Conservation (phyloP, 2,797 vertebrate species). For the Macropodus opercularis region DNA sequence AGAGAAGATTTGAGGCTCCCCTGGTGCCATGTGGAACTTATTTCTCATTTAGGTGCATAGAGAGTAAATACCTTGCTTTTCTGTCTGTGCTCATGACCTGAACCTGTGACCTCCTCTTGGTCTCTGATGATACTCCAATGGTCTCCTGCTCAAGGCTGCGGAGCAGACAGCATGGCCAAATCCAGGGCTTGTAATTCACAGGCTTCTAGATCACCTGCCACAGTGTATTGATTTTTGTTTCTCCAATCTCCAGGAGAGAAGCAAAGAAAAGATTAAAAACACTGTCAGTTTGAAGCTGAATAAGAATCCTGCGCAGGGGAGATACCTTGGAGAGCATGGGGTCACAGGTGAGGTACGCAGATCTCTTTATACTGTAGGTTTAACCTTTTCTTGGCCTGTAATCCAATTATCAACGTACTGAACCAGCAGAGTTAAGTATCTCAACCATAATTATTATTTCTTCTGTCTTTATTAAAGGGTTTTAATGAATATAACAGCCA, state of each 20-base stretch:
- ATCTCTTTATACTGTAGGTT: constrained; percentile 78
- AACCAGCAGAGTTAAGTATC: constrained; percentile 1
- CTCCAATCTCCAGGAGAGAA: constrained; percentile 97
- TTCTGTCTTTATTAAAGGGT: constrained; percentile 14
- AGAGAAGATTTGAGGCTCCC: constrained; percentile 58
- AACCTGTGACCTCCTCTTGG: constrained; percentile 77
- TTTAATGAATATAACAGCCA: not conserved
- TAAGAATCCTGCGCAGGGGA: constrained; percentile 93
- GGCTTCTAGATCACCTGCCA: constrained; percentile 97
- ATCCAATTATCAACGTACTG: constrained; percentile 42
- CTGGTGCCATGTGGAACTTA: constrained; percentile 59
- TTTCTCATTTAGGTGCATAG: constrained; percentile 73
- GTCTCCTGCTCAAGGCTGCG: constrained; percentile 78
- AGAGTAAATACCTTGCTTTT: constrained; percentile 78
- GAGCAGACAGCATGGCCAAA: constrained; percentile 58
- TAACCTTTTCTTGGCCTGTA: constrained; percentile 64
- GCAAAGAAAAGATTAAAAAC: constrained; percentile 99
- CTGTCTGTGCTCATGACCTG: constrained; percentile 68
- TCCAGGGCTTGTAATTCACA: constrained; percentile 81
- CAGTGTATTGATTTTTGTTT: constrained; percentile 98
- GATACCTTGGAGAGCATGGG: constrained; percentile 79
- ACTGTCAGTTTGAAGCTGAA: constrained; percentile 98
- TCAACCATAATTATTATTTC: constrained; percentile 18
- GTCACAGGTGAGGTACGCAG: constrained; percentile 82
- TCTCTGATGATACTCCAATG: constrained; percentile 66